Evolutionary conservation across 2,888 invertebrate genomes (phyloP), one percentile per base, ranked within the genome.

Genomic region (Limnephilus lunatus): DNA sequence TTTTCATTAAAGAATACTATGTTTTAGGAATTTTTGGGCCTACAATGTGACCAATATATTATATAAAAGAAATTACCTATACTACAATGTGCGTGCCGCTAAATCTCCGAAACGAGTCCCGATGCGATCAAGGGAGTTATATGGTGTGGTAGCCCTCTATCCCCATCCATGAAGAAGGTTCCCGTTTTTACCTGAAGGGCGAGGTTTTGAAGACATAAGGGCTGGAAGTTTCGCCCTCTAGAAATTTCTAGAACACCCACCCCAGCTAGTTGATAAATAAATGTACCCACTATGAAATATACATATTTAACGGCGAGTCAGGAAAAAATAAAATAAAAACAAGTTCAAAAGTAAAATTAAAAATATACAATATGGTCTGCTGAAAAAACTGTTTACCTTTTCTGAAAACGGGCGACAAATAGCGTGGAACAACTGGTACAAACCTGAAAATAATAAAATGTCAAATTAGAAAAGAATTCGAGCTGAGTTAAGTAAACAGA

Each of bases 361-460:
- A 68, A 68, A 68, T 19, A 19, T 3, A 19, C 19, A 68, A 25
- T 25, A 68, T 25, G 53, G 68, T 11, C 68, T 68, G 25, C 68
- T 25, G 25, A 68, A 68, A 25, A n/a, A 25, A 7, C 25, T 68
- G 53, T n/a, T 68, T 68, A 68, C 68, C 68, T 68, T 68, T 68
- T 25, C 68, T n/a, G 68, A 68, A 68, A 68, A 68, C 9, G 9
- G 25, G 68, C 68, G 25, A 25, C n/a, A 68, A 68, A 68, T 25
- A 68, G 15, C 32, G 14, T 9, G 25, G 35, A 83, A 35, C 11
- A 83, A 83, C 83, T 35, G 83, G 83, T 83, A 83, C 83, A 83
- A 35, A 83, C 83, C 83, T 83, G 83, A 83, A 83, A 83, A 25
- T 35, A 83, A 35, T 25, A 83, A 83, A 32, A 83, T 83, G 25